These are phyloP conservation scores for Dromiciops gliroides DNA, from an alignment of 2,113 vertebrate species.

Conservation along the genomic window DNA sequence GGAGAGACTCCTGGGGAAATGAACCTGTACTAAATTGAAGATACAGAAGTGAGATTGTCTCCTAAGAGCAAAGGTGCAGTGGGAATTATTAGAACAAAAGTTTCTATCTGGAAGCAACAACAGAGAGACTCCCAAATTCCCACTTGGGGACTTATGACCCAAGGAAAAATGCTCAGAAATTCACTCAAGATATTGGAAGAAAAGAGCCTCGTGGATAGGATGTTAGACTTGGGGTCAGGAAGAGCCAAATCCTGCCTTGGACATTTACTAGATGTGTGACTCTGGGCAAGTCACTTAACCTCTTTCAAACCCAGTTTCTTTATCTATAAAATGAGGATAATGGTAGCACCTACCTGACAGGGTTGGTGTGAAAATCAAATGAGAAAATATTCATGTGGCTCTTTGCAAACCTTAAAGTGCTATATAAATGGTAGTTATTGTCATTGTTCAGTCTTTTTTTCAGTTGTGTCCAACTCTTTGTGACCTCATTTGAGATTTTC, in stretches of 20 bases:
- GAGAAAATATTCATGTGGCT: too few species aligned
- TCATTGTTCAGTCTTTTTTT: too few species aligned
- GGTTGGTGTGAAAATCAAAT: too few species aligned
- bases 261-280: not conserved
- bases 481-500: too few species aligned
- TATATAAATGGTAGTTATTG: too few species aligned
- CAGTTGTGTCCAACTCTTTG: too few species aligned
- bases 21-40: not conserved
- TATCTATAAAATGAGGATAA: too few species aligned
- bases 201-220: not conserved
- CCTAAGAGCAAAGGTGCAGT: not conserved
- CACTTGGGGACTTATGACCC: not conserved
- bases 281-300: not conserved
- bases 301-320: too few species aligned
- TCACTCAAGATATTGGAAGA: not conserved
- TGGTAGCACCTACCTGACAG: too few species aligned
- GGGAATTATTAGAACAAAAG: slow-evolving; percentile 3
- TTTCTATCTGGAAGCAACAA: not conserved
- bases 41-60: not conserved
- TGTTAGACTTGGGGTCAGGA: not conserved
- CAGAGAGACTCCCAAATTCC: not conserved
- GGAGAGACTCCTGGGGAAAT: not conserved
- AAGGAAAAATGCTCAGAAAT: not conserved
- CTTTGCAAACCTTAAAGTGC: too few species aligned
- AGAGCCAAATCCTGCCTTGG: not conserved